Evolutionary conservation across 2,113 vertebrate genomes (phyloP).

Genomic region (Clarias magur): DNA sequence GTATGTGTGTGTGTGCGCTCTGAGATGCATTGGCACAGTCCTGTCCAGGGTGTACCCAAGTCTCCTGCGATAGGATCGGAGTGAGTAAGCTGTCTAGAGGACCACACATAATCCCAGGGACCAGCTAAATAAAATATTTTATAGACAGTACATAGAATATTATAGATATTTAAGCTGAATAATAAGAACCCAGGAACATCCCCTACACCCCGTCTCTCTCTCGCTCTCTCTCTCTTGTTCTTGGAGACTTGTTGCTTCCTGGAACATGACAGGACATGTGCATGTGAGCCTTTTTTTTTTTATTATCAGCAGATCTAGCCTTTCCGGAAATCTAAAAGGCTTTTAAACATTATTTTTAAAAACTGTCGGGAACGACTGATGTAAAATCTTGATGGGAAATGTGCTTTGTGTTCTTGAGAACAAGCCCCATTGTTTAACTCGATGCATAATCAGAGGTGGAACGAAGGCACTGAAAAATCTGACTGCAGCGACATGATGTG

Average conservation of each 20-base stretch:
- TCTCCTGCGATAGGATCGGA: too few species aligned
- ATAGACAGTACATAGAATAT: too few species aligned
- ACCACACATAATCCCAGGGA: not conserved
- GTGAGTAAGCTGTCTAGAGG: too few species aligned
- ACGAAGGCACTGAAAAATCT: not conserved
- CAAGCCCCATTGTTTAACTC: constrained; percentile 17
- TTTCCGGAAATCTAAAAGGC: not conserved
- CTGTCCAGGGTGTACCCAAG: too few species aligned
- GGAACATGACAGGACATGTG: not conserved
- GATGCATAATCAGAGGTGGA: constrained; percentile 26
- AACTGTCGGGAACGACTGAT: not conserved
- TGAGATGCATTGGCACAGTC: too few species aligned
- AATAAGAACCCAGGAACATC: not conserved
- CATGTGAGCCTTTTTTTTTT: constrained; percentile 1
- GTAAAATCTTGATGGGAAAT: not conserved
- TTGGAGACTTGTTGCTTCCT: not conserved
- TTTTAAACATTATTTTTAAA: not conserved
- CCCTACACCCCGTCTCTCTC: not conserved
- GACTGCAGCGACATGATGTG: not conserved
- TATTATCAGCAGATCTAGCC: not conserved
- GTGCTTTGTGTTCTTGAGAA: not conserved
- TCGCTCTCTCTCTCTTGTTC: not conserved
- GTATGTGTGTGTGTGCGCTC: too few species aligned
- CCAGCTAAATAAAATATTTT: not conserved
- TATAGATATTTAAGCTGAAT: not conserved